These are phyloP conservation scores for Pangasius larnaudii DNA, from an alignment of 2,797 vertebrate genomes.

Conservation along the genomic window DNA sequence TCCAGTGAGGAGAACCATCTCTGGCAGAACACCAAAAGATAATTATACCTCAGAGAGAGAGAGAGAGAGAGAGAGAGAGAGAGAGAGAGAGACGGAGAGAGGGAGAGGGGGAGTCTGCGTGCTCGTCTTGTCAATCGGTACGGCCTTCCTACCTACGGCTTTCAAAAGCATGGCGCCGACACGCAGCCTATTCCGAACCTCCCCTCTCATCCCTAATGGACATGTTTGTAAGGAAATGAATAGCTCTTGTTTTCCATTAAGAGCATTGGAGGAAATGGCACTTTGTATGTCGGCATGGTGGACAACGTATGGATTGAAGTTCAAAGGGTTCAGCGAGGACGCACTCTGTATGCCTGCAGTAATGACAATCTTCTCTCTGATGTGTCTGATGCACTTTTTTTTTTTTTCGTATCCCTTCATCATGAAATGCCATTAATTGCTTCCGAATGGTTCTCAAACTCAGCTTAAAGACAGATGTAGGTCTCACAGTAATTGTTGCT, in stretches of 20 bases:
- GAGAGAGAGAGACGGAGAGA: slow-evolving; percentile 20
- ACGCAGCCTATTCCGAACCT: slow-evolving; percentile 29
- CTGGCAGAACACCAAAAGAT: slow-evolving; percentile 60
- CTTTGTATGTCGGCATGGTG: slow-evolving; percentile 45
- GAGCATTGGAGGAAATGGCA: slow-evolving; percentile 52
- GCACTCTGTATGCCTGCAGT: slow-evolving; percentile 9
- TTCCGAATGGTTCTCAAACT: slow-evolving; percentile 48
- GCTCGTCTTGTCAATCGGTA: slow-evolving; percentile 48
- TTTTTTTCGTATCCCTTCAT: slow-evolving; percentile 20
- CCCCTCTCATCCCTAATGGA: slow-evolving; percentile 54
- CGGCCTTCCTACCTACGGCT: slow-evolving; percentile 43
- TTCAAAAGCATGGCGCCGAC: slow-evolving; percentile 46
- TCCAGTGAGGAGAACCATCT: slow-evolving; percentile 48
- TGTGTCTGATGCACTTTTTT: slow-evolving; percentile 45
- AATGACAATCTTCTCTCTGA: slow-evolving; percentile 46
- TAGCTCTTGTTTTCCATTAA: slow-evolving; percentile 60
- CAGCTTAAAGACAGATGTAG: slow-evolving; percentile 49
- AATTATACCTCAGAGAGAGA: slow-evolving; percentile 61
- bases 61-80: background rate
- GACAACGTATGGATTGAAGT: slow-evolving; percentile 51
- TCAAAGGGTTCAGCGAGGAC: slow-evolving; percentile 38
- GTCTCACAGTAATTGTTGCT: slow-evolving; percentile 42
- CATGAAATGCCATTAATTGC: slow-evolving; percentile 54
- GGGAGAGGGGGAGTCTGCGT: slow-evolving; percentile 1
- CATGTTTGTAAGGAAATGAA: slow-evolving; percentile 54